Conservation (phyloP, 2,797 vertebrate species). For the Lindbergichthys nudifrons region DNA sequence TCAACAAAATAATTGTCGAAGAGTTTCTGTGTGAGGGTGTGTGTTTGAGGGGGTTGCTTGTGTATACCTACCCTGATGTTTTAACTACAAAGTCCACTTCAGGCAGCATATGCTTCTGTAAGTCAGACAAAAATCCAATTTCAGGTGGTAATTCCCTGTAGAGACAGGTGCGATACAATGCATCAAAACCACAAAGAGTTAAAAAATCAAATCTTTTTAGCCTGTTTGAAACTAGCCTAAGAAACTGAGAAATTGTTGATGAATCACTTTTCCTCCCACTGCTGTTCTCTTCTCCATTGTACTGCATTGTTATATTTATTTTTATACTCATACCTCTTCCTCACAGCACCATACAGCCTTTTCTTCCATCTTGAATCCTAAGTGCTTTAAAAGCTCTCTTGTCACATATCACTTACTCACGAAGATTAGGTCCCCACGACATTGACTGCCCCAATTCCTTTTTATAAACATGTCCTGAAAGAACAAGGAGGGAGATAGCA, state of each 20-base stretch:
- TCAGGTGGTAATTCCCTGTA: conserved; percentile 37
- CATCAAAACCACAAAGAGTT: conserved; percentile 57
- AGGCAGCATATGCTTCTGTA: conserved; percentile 23
- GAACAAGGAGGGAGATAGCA: conserved; percentile 56
- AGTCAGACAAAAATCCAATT: conserved; percentile 33
- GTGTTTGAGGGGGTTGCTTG: conserved; percentile 12
- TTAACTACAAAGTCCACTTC: conserved; percentile 27
- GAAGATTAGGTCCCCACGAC: conserved; percentile 68
- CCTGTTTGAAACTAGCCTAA: conserved; percentile 72
- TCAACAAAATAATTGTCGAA: conserved; percentile 38
- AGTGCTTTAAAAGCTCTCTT: conserved; percentile 78
- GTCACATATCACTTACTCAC: conserved; percentile 77
- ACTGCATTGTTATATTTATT: conserved; percentile 76
- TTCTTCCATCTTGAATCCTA: conserved; percentile 72
- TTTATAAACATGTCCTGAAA: conserved; percentile 63
- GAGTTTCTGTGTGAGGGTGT: neutral
- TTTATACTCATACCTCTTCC: conserved; percentile 77
- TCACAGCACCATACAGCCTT: conserved; percentile 58
- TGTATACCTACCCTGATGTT: conserved; percentile 20
- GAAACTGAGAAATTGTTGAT: conserved; percentile 76
- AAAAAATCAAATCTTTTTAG: conserved; percentile 70
- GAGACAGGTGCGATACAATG: conserved; percentile 34
- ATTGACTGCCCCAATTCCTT: conserved; percentile 71
- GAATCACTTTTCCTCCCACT: conserved; percentile 81
- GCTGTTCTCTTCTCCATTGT: conserved; percentile 71